Evolutionary conservation across 2,888 invertebrate species (phyloP), one percentile per base, ranked within the genome.

Genomic region (Troglohyphantes excavatus): DNA sequence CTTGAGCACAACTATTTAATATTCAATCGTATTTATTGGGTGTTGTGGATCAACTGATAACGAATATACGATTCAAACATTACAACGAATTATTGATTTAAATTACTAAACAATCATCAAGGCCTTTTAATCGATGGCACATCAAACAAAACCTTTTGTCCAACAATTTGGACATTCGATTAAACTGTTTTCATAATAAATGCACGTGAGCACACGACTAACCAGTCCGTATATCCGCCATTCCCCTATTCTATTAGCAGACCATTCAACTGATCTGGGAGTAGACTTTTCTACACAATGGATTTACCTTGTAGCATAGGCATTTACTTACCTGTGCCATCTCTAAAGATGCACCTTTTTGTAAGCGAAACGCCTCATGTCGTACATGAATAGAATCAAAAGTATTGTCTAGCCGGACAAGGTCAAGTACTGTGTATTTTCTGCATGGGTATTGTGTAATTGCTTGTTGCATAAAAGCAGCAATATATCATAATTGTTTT

Each of bases 271-370:
- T 9, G 7, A 0, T 21, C 43, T 39, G 2, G 21, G 17, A 65
- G 23, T n/a, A 63, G 29, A 26, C 33, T 65, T 61, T 65, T 65
- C 17, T 39, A 26, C 39, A 65, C 65, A 63, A 78, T 43, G 26
- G 21, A 9, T 43, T 65, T 65, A 65, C 78, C 78, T 78, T 78
- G 78, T 63, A 61, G 65, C 39, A 78, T 63, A n/a, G 26, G 26
- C 39, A 9, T 75, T 3, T 33, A 68, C 68, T 33, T 43, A 21
- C 75, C 17, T 33, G 29, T 61, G n/a, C 46, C 21, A 46, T 27
- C 70, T 21, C 53, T 46, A 46, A 53, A 43, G 26, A 72, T 43
- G 72, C 23, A 39, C 43, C 39, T 43, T 70, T 70, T 39, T 21
- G 39, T 26, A 72, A 72, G 27, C 13, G 23, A 46, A 72, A 72